Evolutionary conservation across 2,113 vertebrate genomes (phyloP).

Genomic region (Psephotus haematonotus): DNA sequence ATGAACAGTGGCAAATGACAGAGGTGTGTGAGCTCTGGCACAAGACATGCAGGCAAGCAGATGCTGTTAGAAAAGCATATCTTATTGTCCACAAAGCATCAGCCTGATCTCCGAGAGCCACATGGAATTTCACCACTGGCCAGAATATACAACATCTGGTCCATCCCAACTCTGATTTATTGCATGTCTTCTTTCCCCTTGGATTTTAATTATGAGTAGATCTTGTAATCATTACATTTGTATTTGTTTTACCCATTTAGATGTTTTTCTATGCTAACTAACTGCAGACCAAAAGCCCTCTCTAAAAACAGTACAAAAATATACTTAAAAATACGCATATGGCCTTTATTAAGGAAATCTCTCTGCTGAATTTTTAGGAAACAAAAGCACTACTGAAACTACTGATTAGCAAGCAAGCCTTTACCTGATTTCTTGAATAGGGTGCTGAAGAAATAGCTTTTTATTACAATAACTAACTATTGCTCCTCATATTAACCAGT

Average conservation of each 20-base stretch:
- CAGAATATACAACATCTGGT: constrained; percentile 19
- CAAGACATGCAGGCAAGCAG: neutral
- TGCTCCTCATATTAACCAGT: neutral
- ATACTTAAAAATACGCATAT: neutral
- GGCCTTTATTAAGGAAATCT: constrained; percentile 39
- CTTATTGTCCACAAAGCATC: neutral
- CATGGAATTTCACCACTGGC: neutral
- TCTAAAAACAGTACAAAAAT: constrained; percentile 7
- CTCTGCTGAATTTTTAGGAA: neutral
- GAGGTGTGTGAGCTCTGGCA: neutral
- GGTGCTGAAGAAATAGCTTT: neutral
- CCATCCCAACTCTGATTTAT: neutral
- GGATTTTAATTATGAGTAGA: constrained; percentile 19
- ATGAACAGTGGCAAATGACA: neutral
- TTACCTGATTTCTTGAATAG: neutral
- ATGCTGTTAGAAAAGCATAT: neutral
- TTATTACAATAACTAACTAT: neutral
- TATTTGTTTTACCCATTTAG: constrained; percentile 15
- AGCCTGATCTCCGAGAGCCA: neutral
- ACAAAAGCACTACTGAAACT: constrained; percentile 2
- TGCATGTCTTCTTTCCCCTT: neutral
- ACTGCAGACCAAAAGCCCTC: neutral
- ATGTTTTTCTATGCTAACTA: neutral
- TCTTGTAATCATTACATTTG: constrained; percentile 11
- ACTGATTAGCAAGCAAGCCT: neutral